Conservation (phyloP, 2,888 invertebrate genomes). For the Mantis religiosa region DNA sequence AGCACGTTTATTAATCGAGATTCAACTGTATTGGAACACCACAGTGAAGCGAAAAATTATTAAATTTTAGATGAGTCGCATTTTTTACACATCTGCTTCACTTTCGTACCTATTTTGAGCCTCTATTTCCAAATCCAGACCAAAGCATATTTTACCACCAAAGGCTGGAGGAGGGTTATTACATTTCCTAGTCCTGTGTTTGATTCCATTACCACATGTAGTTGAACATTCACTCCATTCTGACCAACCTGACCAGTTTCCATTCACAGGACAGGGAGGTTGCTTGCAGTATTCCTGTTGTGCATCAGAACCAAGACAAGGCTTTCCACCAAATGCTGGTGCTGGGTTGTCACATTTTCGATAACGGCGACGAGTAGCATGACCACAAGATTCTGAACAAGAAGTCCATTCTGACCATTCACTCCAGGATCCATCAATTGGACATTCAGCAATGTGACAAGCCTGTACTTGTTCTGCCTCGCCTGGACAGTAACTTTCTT, state of each 20-base stretch:
- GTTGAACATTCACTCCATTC: constrained; percentile 54
- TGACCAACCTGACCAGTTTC: constrained; percentile 51
- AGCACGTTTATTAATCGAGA: too few species aligned
- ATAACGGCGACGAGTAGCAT: constrained; percentile 42
- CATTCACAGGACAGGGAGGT: constrained; percentile 46
- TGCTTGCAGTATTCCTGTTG: constrained; percentile 44
- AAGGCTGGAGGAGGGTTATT: constrained; percentile 45
- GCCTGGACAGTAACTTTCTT: constrained; percentile 38
- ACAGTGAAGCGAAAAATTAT: too few species aligned
- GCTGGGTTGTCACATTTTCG: constrained; percentile 45
- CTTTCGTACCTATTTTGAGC: too few species aligned
- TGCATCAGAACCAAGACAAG: constrained; percentile 42
- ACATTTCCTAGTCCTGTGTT: constrained; percentile 51
- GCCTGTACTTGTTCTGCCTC: constrained; percentile 42
- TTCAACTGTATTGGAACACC: too few species aligned
- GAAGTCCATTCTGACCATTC: constrained; percentile 46
- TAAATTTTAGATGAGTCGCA: too few species aligned
- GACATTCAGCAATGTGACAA: constrained; percentile 46
- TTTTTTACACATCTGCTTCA: too few species aligned
- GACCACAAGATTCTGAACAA: constrained; percentile 46
- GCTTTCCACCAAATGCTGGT: constrained; percentile 43
- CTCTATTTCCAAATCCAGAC: constrained; percentile 39
- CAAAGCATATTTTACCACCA: constrained; percentile 44
- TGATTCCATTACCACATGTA: constrained; percentile 52
- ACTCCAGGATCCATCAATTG: constrained; percentile 41